Conservation (phyloP, 2,888 invertebrate species). For the Drosophila nigritarsus region DNA sequence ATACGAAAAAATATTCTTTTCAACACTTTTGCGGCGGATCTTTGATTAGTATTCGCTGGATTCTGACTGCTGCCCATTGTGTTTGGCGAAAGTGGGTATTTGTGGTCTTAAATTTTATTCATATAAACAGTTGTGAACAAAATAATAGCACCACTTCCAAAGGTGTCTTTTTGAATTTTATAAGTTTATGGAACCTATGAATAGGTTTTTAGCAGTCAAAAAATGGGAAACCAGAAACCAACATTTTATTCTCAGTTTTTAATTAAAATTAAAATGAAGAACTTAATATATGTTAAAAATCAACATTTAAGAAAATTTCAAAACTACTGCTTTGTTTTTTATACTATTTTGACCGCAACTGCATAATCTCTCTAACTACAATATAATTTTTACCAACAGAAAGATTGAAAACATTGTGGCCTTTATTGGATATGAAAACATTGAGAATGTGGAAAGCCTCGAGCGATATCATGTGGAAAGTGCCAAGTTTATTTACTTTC, state of each 20-base stretch:
- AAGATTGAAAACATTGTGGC: slow-evolving; percentile 65
- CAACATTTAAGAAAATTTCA: background rate
- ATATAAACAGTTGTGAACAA: background rate
- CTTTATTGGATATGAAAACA: slow-evolving; percentile 78
- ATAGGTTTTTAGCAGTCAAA: background rate
- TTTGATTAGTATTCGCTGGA: slow-evolving; percentile 79
- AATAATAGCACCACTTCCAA: background rate
- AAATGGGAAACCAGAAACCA: too few species aligned
- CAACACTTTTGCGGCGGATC: slow-evolving; percentile 84
- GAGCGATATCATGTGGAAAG: slow-evolving; percentile 64
- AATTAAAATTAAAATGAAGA: too few species aligned
- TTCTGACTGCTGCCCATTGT: slow-evolving; percentile 84
- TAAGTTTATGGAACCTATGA: background rate
- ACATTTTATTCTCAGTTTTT: too few species aligned
- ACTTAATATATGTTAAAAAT: background rate
- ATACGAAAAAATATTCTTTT: slow-evolving; percentile 29
- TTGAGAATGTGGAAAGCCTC: slow-evolving; percentile 58
- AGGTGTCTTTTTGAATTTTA: background rate
- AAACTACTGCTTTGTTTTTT: background rate
- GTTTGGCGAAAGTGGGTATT: slow-evolving; percentile 80
- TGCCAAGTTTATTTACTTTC: slow-evolving; percentile 77
- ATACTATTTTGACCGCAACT: too few species aligned
- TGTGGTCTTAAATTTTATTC: background rate
- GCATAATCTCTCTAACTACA: background rate
- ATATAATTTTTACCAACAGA: slow-evolving; percentile 51